Base-by-base conservation (phyloP, 2,888 invertebrate genomes). In the Lottia gigantea region DNA sequence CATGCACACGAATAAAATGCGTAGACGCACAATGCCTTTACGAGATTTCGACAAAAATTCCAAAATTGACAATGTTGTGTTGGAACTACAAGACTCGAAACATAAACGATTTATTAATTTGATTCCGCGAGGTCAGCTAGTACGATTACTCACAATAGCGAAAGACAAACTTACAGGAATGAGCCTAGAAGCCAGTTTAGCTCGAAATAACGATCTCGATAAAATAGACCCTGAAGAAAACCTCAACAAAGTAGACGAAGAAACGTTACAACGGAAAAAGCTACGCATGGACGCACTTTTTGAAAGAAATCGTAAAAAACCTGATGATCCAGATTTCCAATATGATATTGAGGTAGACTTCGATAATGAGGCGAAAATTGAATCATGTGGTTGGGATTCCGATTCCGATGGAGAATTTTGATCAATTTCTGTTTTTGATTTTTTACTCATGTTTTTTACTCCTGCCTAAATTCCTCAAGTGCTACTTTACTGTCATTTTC, bases 301-400 rank as follows among this genome's bases (percentile, higher is more conserved):
- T 82, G 85, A 87, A 70, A 89, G 88, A 73, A 88, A 89, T 76
- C 78, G 83, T 25, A 83, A 89, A 46, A 88, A 86, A 74, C 89
- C 89, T 0, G 88, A 85, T 1, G 90, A 90, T 79, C 85, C 88
- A 0, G 87, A 86, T 65, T 91, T 88, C 79, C 77, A 89, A 70
- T 91, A 91, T 80, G 90, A 91, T 75, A 85, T 90, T 25, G 88
- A 89, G 73, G 86, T 89, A 0, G 88, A 90, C 66, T 85, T 90
- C 87, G 81, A 80, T 40, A 74, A 76, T 11, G 79, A 74, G 31
- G 78, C 77, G 6, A 80, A 82, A 23, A 82, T 88, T 65, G 84
- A 87, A 65, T 80, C 84, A 16, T 87, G 87, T 67, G 89, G 86
- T 11, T 90, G 90, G 90, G 90, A 89, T 75, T 86, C 86, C 0